phyloP scores from a whole-genome alignment of 2,113 vertebrate genomes.

The Chiloscyllium plagiosum region DNA sequence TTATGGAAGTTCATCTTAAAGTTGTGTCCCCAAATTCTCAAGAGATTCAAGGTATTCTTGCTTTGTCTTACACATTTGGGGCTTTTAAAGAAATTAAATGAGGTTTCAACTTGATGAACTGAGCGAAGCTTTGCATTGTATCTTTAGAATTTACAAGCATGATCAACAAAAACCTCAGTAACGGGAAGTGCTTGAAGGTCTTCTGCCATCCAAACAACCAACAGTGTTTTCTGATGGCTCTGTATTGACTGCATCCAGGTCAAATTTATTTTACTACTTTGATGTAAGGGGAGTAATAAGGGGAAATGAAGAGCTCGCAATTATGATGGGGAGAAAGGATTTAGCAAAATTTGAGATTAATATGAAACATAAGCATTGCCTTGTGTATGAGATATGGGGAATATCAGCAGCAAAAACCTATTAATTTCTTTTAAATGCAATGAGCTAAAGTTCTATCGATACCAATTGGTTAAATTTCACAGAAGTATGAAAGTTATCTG shows the following conservation, averaged over 20 bases:
- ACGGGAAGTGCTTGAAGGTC: neutral
- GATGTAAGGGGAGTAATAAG: neutral
- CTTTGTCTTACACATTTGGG: neutral
- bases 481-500: neutral
- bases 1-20: neutral
- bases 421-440: neutral
- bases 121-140: neutral
- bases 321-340: neutral
- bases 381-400: neutral
- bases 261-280: neutral
- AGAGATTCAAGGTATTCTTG: neutral
- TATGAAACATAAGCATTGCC: neutral
- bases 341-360: neutral
- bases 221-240: neutral
- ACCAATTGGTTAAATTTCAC: neutral
- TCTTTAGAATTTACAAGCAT: neutral
- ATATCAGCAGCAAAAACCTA: neutral
- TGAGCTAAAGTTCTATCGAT: neutral
- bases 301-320: neutral
- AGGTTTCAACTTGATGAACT: neutral
- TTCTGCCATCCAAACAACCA: neutral
- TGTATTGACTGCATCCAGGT: neutral
- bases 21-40: neutral
- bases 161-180: neutral
- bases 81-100: slow-evolving; percentile 14